Percentiles rank a stretch among this genome's conserved stretches.
Evolutionary conservation across 1,140 invertebrate genomes (phyloP).

Genomic region (Pristionchus pacificus): DNA sequence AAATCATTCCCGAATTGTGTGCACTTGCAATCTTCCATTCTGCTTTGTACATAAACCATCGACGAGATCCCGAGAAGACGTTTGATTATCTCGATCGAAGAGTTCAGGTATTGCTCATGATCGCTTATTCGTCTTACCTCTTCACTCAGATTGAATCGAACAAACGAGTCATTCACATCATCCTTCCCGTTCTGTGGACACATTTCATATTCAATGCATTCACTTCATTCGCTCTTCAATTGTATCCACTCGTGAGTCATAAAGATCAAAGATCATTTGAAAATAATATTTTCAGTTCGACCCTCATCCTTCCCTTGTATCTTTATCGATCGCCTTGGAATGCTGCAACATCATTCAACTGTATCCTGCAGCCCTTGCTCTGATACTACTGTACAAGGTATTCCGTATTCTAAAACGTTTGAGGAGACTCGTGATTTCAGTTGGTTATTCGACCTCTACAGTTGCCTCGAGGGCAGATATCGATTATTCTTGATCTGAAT

Average conservation of each 20-base stretch:
- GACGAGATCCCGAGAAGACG: not conserved
- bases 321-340: not conserved
- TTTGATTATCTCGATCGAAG: not conserved
- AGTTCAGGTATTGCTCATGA: not conserved
- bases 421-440: not conserved
- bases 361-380: not conserved
- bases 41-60: not conserved
- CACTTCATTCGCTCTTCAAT: not conserved
- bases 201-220: not conserved
- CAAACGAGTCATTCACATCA: not conserved
- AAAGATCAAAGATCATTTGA: too few relatives aligned
- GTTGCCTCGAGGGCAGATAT: too few relatives aligned
- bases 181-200: not conserved
- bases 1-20: not conserved
- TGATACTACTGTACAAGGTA: not conserved
- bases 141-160: not conserved
- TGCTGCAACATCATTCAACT: not conserved
- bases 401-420: not conserved
- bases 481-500: not conserved
- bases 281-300: too few relatives aligned
- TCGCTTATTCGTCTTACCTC: not conserved
- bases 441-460: not conserved
- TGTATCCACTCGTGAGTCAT: not conserved
- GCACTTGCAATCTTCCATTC: not conserved
- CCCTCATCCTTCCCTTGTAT: not conserved